Base-by-base conservation (phyloP, 1,140 invertebrate genomes). In the Wasmannia auropunctata region DNA sequence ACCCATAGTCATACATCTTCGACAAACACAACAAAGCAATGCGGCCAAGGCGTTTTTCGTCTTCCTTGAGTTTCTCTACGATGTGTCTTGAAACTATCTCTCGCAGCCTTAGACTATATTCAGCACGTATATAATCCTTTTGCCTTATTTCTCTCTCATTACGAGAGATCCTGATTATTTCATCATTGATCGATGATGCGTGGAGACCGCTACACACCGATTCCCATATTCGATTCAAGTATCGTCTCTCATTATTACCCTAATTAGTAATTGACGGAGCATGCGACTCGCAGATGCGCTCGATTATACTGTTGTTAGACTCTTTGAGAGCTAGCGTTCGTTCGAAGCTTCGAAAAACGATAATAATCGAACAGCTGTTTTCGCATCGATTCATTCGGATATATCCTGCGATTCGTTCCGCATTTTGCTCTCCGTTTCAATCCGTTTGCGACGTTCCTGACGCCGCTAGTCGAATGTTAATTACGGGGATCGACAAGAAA, bases 261-360 rank as follows among this genome's bases (percentile, higher is more conserved):
- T 91, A 92, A 92, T 92, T 88, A 90, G 86, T 85, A 88, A 89
- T 87, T 88, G 88, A 70, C 49, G 63, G 63, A 83, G 70, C 87
- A 85, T 56, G 40, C 51, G 85, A 70, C 37, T 77, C 49, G 37
- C n/a, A 54, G 88, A 90, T 89, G 56, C 75, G 63, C 79, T 75
- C 79, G 19, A 65, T 5, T 86, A 72, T 74, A 74, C 37, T 76
- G 69, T 51, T 62, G 46, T 60, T 69, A 49, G 37, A 76, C 31
- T 31, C 49, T 28, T 75, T 19, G 19, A 70, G 65, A 85, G 25
- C 16, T 58, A 43, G 54, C 58, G 60, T 46, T 75, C 37, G 28
- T 70, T 19, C 8, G n/a, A 72, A 34, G 63, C 46, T 2, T 5
- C 46, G 51, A 72, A 69, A 72, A 79, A 70, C 49, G 37, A 74